A percentile compares a stretch with the other conserved stretches of the same genome.
phyloP scores from a whole-genome alignment of 2,797 vertebrate species.

The Rhinogobio ventralis region DNA sequence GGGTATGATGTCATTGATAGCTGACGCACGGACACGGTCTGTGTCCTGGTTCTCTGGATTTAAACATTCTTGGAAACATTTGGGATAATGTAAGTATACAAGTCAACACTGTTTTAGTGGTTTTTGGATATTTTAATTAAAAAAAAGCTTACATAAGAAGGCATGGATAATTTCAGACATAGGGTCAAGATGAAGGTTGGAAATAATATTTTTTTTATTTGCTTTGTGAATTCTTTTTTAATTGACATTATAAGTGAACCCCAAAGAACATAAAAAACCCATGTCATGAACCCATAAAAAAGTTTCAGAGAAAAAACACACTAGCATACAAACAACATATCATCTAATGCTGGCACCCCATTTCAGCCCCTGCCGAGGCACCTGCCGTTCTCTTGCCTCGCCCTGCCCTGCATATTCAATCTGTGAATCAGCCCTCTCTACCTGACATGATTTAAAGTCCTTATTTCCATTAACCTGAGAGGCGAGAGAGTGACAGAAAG shows the following conservation, averaged over 20 bases:
- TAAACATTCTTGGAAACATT: too few species aligned
- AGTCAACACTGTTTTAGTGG: too few species aligned
- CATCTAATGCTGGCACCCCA: slow-evolving; percentile 43
- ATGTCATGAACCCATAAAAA: slow-evolving; percentile 1
- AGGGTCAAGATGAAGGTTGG: too few species aligned
- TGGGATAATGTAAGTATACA: too few species aligned
- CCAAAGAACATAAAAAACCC: neutral
- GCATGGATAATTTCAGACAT: too few species aligned
- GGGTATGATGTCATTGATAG: too few species aligned
- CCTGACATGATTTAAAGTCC: slow-evolving; percentile 59
- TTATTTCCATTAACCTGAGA: slow-evolving; percentile 66
- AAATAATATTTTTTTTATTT: too few species aligned
- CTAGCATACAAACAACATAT: slow-evolving; percentile 41
- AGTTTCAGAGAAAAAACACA: neutral
- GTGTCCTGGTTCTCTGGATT: too few species aligned
- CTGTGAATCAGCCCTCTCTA: slow-evolving; percentile 49
- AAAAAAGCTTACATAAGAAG: too few species aligned
- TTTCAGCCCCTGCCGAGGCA: slow-evolving; percentile 48
- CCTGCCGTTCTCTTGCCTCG: slow-evolving; percentile 36
- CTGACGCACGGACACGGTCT: too few species aligned
- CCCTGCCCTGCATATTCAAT: slow-evolving; percentile 60
- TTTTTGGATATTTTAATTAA: too few species aligned
- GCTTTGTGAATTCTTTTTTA: too few species aligned
- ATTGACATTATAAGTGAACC: neutral
- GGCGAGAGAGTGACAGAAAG: slow-evolving; percentile 47